Percentiles rank a stretch among this genome's conserved stretches.
Evolutionary conservation across 2,113 vertebrate species (phyloP).

Genomic region (Syngnathus typhle): DNA sequence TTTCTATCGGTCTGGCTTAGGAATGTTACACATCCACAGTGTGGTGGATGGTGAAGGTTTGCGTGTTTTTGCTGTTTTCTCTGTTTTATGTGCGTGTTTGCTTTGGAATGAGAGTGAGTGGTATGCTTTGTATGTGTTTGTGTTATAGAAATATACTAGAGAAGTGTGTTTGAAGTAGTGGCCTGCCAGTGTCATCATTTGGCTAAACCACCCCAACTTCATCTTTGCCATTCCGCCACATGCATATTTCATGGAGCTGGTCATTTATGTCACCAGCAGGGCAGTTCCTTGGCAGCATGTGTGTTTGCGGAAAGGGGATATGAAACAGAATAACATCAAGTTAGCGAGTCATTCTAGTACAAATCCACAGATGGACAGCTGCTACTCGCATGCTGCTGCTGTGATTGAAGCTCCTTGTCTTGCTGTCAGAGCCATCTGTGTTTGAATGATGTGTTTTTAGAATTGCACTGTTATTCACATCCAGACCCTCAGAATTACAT

Average conservation of each 20-base stretch:
- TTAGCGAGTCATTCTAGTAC: slow-evolving; percentile 7
- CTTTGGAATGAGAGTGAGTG: slow-evolving; percentile 20
- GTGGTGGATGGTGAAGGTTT: slow-evolving; percentile 26
- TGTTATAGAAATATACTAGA: slow-evolving; percentile 10
- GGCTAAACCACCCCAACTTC: slow-evolving; percentile 6
- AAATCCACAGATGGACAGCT: slow-evolving; percentile 24
- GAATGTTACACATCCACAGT: slow-evolving; percentile 58
- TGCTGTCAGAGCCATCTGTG: slow-evolving; percentile 26
- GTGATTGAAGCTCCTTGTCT: slow-evolving; percentile 24
- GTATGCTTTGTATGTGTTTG: slow-evolving; percentile 16
- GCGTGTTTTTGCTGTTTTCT: slow-evolving; percentile 20
- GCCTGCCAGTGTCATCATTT: slow-evolving; percentile 44
- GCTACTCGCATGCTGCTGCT: slow-evolving; percentile 31
- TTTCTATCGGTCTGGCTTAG: slow-evolving; percentile 24
- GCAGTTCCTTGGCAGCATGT: slow-evolving; percentile 1
- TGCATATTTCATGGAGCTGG: slow-evolving; percentile 53
- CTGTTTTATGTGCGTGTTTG: slow-evolving; percentile 43
- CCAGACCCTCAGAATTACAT: slow-evolving; percentile 29
- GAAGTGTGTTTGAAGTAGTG: slow-evolving; percentile 23
- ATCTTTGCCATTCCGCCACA: slow-evolving; percentile 17
- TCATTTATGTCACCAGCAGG: slow-evolving; percentile 40
- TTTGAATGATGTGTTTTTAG: slow-evolving; percentile 46
- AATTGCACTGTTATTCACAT: slow-evolving; percentile 33
- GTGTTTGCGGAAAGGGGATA: slow-evolving; percentile 2
- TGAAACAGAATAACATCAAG: slow-evolving; percentile 6